Evolutionary conservation across 2,888 invertebrate genomes (phyloP).

Genomic region (Harpagoxenus sublaevis): DNA sequence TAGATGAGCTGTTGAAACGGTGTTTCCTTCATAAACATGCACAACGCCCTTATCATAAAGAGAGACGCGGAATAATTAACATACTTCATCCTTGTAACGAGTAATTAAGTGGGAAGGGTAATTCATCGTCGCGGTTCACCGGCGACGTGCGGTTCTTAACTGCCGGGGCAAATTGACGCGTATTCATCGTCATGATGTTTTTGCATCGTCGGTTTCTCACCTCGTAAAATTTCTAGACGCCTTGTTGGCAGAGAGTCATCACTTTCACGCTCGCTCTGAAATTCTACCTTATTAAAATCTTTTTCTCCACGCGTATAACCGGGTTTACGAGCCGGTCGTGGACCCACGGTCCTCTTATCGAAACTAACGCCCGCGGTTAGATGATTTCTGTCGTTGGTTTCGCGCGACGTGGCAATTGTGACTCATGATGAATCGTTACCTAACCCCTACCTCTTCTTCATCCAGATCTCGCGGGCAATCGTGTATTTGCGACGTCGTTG

Average conservation of each 20-base stretch:
- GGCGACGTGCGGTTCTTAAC: background rate
- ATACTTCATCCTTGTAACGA: slow-evolving; percentile 32
- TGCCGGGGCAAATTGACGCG: background rate
- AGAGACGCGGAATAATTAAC: slow-evolving; percentile 62
- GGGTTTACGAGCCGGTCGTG: slow-evolving; percentile 56
- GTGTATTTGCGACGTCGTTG: background rate
- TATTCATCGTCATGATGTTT: slow-evolving; percentile 40
- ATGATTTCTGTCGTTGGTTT: slow-evolving; percentile 34
- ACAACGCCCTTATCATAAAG: background rate
- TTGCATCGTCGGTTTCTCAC: slow-evolving; percentile 28
- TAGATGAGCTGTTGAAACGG: background rate
- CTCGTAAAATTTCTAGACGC: slow-evolving; percentile 59
- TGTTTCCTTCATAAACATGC: background rate
- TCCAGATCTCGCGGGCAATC: slow-evolving; percentile 2
- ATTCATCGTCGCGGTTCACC: slow-evolving; percentile 59
- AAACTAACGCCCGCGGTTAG: slow-evolving; percentile 33
- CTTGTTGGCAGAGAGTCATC: slow-evolving; percentile 56
- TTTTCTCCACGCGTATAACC: background rate
- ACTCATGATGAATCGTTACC: slow-evolving; percentile 63
- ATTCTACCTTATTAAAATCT: slow-evolving; percentile 22
- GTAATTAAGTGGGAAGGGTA: slow-evolving; percentile 66
- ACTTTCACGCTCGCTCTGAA: slow-evolving; percentile 55
- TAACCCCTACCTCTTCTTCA: slow-evolving; percentile 32
- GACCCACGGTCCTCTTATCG: slow-evolving; percentile 20
- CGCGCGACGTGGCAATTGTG: slow-evolving; percentile 39